A percentile compares a stretch with the other conserved stretches of the same genome.
Conservation (phyloP, 1,140 invertebrate genomes). For the Zaprionus capensis region DNA sequence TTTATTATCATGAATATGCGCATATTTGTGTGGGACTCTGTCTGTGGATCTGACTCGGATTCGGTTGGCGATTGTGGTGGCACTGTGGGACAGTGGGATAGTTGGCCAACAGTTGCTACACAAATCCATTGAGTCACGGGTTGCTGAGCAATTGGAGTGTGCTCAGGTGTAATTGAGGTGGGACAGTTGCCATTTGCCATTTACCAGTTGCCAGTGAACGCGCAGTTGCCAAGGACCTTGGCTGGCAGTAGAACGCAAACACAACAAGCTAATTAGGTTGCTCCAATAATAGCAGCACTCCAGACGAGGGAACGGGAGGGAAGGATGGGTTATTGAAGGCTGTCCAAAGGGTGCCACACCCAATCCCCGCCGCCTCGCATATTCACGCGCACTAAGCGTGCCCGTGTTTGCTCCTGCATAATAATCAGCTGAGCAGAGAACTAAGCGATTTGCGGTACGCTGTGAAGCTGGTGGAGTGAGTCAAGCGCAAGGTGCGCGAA, state of each 20-base stretch:
- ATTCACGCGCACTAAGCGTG: constrained; percentile 36
- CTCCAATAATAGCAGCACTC: constrained; percentile 43
- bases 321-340: neutral
- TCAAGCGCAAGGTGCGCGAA: too few relatives aligned
- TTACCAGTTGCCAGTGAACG: neutral
- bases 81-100: constrained; percentile 20
- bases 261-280: constrained; percentile 64
- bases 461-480: too few relatives aligned
- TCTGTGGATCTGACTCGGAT: neutral
- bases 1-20: constrained; percentile 59
- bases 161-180: constrained; percentile 14
- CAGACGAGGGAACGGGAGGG: constrained; percentile 1
- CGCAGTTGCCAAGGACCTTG: constrained; percentile 8
- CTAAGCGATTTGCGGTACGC: constrained; percentile 32
- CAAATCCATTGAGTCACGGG: constrained; percentile 28
- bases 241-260: constrained; percentile 25
- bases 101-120: constrained; percentile 30
- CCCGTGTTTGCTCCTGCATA: constrained; percentile 54
- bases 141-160: constrained; percentile 17
- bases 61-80: neutral
- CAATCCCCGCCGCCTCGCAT: constrained; percentile 8
- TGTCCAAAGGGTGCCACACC: neutral
- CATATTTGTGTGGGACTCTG: constrained; percentile 45
- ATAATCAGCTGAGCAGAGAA: constrained; percentile 53
- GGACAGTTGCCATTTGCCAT: neutral